Percentiles rank a stretch among this genome's conserved stretches.
Evolutionary conservation across 2,113 vertebrate species (phyloP).

Genomic region (Proteles cristata): DNA sequence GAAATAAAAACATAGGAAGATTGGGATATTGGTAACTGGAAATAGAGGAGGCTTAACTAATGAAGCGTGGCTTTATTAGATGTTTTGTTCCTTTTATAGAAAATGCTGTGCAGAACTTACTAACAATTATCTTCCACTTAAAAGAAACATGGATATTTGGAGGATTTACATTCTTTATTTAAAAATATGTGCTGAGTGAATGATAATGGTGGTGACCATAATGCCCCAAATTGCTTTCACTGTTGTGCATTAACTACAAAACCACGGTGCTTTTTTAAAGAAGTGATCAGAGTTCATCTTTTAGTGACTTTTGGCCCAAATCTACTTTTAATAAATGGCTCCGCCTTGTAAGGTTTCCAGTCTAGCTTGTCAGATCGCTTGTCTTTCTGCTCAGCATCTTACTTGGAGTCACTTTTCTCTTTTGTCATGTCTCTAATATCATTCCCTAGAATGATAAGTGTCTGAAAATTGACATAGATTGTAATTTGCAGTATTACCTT

Average conservation of each 20-base stretch:
- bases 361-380: not conserved
- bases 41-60: constrained; percentile 79
- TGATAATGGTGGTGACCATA: constrained; percentile 30
- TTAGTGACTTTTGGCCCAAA: constrained; percentile 57
- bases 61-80: constrained; percentile 80
- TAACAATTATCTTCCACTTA: constrained; percentile 53
- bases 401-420: constrained; percentile 6
- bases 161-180: constrained; percentile 57
- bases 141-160: constrained; percentile 59
- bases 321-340: constrained; percentile 39
- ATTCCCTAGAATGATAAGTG: constrained; percentile 59
- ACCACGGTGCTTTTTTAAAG: not conserved
- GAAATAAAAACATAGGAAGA: constrained; percentile 67
- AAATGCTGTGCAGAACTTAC: constrained; percentile 55
- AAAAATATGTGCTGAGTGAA: constrained; percentile 42
- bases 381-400: constrained; percentile 26
- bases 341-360: not conserved
- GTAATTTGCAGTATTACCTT: constrained; percentile 66
- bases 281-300: constrained; percentile 56
- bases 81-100: constrained; percentile 71
- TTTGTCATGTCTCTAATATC: constrained; percentile 25
- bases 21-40: constrained; percentile 72
- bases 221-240: constrained; percentile 53
- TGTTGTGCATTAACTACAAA: not conserved
- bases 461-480: constrained; percentile 57